A percentile compares a stretch with the other conserved stretches of the same genome.
These are phyloP conservation scores for Hypothenemus hampei DNA, from an alignment of 1,140 invertebrate species.

Conservation along the genomic window DNA sequence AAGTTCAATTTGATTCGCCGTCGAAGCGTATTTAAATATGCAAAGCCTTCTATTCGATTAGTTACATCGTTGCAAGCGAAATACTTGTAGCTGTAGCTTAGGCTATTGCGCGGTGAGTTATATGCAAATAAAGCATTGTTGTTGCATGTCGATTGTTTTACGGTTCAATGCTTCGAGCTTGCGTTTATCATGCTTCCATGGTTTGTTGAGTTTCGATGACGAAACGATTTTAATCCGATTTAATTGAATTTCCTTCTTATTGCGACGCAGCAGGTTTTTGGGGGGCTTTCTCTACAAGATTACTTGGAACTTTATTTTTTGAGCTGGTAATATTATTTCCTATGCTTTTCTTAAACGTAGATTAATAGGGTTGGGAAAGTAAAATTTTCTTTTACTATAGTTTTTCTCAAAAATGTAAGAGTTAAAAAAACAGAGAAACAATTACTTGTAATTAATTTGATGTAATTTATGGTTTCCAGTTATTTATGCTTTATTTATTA, in stretches of 20 bases:
- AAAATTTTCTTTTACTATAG: no score
- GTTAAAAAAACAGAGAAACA: no score
- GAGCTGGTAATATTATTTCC: no score
- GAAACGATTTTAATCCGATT: slow-evolving; percentile 19
- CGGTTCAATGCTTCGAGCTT: slow-evolving; percentile 4
- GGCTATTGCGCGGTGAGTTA: neutral
- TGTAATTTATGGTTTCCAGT: no score
- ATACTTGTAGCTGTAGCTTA: slow-evolving; percentile 7
- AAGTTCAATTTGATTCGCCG: neutral
- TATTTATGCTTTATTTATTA: no score
- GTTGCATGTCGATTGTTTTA: slow-evolving; percentile 14
- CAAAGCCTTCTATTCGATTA: slow-evolving; percentile 8
- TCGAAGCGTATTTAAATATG: slow-evolving; percentile 6
- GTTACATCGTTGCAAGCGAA: slow-evolving; percentile 1
- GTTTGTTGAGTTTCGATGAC: slow-evolving; percentile 1
- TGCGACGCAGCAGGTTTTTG: slow-evolving; percentile 9
- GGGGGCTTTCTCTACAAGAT: neutral
- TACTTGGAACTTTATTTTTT: neutral
- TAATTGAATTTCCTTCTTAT: slow-evolving; percentile 1
- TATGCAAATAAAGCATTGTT: slow-evolving; percentile 13
- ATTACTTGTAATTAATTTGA: no score
- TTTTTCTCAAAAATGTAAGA: no score
- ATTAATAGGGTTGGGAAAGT: no score
- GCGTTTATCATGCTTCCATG: slow-evolving; percentile 12
- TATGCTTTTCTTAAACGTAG: no score